phyloP scores from a whole-genome alignment of 2,888 invertebrate species.

The Lasioglossum villosulum region DNA sequence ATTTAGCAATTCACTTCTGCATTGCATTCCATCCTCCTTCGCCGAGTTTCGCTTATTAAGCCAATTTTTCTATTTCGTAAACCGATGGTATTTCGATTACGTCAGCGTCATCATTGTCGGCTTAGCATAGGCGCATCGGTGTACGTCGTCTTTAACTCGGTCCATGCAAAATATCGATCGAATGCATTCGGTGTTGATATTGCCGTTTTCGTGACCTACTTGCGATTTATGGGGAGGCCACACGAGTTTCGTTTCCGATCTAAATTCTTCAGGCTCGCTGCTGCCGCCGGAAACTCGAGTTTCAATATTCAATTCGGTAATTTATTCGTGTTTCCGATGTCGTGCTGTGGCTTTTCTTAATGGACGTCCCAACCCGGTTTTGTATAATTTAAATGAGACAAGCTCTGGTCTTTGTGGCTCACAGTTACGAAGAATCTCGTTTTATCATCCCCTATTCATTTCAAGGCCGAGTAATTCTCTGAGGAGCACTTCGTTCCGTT shows the following conservation, averaged over 20 bases:
- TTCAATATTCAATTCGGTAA: neutral
- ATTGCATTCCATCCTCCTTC: slow-evolving; percentile 36
- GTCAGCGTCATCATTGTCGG: slow-evolving; percentile 12
- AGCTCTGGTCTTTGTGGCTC: neutral
- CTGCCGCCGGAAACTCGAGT: neutral
- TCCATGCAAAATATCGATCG: neutral
- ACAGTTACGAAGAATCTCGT: neutral
- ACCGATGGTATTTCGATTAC: slow-evolving; percentile 9
- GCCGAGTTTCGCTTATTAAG: slow-evolving; percentile 25
- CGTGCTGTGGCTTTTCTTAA: slow-evolving; percentile 8
- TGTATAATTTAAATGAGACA: neutral
- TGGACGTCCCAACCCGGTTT: slow-evolving; percentile 2
- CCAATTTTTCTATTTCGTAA: slow-evolving; percentile 25
- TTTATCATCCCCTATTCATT: neutral
- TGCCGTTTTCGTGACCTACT: neutral
- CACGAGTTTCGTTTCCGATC: neutral
- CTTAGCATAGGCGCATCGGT: neutral
- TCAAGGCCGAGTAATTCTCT: slow-evolving; percentile 10
- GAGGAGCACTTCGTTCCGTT: neutral
- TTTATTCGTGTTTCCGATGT: slow-evolving; percentile 7
- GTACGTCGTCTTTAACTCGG: neutral
- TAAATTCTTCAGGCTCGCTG: slow-evolving; percentile 5
- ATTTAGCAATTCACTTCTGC: slow-evolving; percentile 19
- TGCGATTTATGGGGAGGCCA: neutral
- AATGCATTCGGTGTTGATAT: neutral